These are phyloP conservation scores for Drosophila triauraria DNA, from an alignment of 1,140 invertebrate species.

Conservation along the genomic window DNA sequence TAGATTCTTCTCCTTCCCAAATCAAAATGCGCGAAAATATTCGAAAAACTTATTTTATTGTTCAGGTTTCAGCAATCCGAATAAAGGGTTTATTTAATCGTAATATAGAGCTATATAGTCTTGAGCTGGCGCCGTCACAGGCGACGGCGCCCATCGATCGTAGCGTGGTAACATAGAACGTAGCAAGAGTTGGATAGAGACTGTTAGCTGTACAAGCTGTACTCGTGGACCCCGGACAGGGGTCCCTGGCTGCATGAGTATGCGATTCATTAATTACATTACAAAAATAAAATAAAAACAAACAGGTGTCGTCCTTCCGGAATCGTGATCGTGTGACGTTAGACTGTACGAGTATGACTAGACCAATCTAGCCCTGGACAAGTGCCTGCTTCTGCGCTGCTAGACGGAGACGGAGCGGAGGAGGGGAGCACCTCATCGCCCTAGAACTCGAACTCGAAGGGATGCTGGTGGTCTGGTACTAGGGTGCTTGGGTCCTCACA, in stretches of 20 bases:
- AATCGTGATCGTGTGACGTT: slow-evolving; percentile 64
- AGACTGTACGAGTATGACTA: slow-evolving; percentile 80
- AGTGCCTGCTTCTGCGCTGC: slow-evolving; percentile 75
- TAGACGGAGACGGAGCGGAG: slow-evolving; percentile 66
- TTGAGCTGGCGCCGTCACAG: slow-evolving; percentile 55
- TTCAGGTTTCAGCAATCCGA: slow-evolving; percentile 69
- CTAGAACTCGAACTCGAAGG: slow-evolving; percentile 85
- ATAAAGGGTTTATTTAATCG: slow-evolving; percentile 72
- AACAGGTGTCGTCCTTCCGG: slow-evolving; percentile 68
- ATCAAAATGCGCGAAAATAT: slow-evolving; percentile 34
- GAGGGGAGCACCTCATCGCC: slow-evolving; percentile 29
- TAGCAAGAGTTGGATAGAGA: slow-evolving; percentile 58
- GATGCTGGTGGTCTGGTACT: slow-evolving; percentile 85
- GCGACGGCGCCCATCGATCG: slow-evolving; percentile 42
- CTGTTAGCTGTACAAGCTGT: slow-evolving; percentile 59
- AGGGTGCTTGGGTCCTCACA: slow-evolving; percentile 55
- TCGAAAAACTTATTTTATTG: slow-evolving; percentile 80
- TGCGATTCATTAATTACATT: slow-evolving; percentile 77
- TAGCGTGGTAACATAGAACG: slow-evolving; percentile 42
- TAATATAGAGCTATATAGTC: slow-evolving; percentile 79
- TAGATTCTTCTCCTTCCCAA: neutral
- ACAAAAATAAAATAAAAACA: slow-evolving; percentile 71
- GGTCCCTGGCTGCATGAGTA: slow-evolving; percentile 72
- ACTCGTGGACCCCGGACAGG: slow-evolving; percentile 38
- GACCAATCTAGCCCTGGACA: slow-evolving; percentile 84